Conservation (phyloP, 2,113 vertebrate species). For the Edolisoma coerulescens region DNA sequence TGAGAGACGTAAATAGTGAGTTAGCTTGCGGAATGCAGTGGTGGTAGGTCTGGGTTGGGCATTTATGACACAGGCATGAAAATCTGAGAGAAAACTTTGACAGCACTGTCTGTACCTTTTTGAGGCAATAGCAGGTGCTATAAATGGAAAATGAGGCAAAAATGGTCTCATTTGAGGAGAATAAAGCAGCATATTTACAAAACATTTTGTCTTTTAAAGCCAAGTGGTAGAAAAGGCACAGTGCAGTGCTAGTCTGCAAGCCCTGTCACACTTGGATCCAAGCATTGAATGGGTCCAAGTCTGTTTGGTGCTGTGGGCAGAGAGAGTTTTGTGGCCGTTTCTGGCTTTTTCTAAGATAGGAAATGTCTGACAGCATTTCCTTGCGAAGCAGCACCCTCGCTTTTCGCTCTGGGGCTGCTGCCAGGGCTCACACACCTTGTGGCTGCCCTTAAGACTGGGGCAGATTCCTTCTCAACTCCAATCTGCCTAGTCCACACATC, state of each 20-base stretch:
- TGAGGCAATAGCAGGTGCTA: background rate
- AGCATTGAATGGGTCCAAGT: background rate
- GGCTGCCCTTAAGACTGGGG: rapidly evolving
- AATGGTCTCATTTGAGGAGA: background rate
- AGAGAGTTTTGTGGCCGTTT: background rate
- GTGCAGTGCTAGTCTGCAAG: background rate
- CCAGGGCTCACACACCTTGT: background rate
- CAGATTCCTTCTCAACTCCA: background rate
- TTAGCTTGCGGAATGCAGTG: background rate
- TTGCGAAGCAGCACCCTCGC: rapidly evolving
- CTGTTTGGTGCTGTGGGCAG: background rate
- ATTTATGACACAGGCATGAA: background rate
- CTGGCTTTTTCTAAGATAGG: background rate
- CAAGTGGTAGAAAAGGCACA: background rate
- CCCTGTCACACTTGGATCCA: background rate
- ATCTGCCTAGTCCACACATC: background rate
- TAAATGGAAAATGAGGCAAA: background rate
- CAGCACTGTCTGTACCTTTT: background rate
- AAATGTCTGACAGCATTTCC: background rate
- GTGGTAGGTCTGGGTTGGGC: background rate
- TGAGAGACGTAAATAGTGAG: background rate
- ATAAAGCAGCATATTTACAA: background rate
- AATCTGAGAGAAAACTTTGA: background rate
- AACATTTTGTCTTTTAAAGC: background rate
- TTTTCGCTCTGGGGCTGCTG: rapidly evolving